Evolutionary conservation across 2,113 vertebrate genomes (phyloP), one percentile per base, ranked within the genome.

Genomic region (Romanogobio albipinnatus): DNA sequence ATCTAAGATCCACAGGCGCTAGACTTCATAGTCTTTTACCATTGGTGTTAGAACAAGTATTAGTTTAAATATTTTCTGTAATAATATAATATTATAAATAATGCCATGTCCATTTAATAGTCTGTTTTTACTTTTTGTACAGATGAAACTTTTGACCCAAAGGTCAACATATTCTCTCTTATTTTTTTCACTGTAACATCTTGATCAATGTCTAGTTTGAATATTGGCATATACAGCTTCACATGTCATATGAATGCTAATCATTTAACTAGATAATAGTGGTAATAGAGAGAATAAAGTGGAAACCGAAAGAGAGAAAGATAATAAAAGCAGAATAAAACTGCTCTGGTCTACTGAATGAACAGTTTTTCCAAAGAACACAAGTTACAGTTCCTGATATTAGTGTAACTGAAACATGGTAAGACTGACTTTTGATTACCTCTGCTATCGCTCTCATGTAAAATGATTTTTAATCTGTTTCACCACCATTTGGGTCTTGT

Each of bases 1-100:
- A 84, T 93, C 93, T 90, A 89, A 88, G 76, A 76, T 88, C 71
- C 14, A 45, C 70, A 70, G 43, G 62, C 51, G 49, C 62, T 4
- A 74, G 8, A 9, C 26, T 70, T 45, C 36, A 33, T 8, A 14
- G 49, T 51, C 49, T 39, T 39, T 39, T 15, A 4, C 14, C 3
- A 51, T 15, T 51, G 49, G 49, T 39, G 33, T 68, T 68, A 39
- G 9, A 36, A 4, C 29, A 29, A 29, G 29, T 29, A 29, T 36
- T 36, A 36, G 36, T 36, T 36, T 4, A 36, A 36, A 4, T 36
- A 36, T 36, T 36, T 36, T 36, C 36, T 36, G 4, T 36, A 36
- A 36, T 17, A 36, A 19, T 68, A 33, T 66, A 36, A 8, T 33
- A 66, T 66, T 3, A 49, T 49, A 49, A 19, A 15, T 51, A 51